Base-by-base conservation (phyloP, 1,140 invertebrate genomes). In the Listronotus oregonensis region DNA sequence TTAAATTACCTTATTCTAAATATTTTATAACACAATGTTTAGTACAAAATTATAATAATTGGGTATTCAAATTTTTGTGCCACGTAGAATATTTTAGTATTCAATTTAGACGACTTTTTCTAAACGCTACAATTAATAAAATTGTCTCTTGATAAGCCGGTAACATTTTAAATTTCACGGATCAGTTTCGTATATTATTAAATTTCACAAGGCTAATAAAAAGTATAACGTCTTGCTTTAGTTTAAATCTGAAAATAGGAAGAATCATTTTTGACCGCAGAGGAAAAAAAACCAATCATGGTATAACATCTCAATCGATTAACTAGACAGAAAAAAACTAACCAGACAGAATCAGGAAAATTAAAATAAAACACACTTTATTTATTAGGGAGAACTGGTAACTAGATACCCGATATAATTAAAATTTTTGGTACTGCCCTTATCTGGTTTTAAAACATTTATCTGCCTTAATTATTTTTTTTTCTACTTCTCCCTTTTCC, bases 281-380 rank as follows among this genome's bases (percentile, higher is more conserved):
- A 18, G 27, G 34, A 50, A 2, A 34, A 55, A 55, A 55, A 55
- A 39, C 12, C 17, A 9, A 55, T 55, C 52, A 55, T 31, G 52
- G 8, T 55, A 21, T 55, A 55, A 55, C 52, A 31, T 55, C 52
- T 55, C 52, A 55, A 55, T 55, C 52, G 27, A 55, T 55, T 55
- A 55, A 39, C 14, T 55, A 55, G 52, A 55, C 31, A 18, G 52
- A 55, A 55, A 55, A 55, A 55, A 55, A 31, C 18, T 37, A 55
- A 55, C 52, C 52, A 55, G 52, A 9, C 27, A 37, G 32, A 55
- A 55, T 55, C 52, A 42, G 52, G 52, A 55, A 55, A 55, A 55
- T 55, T 55, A 42, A 55, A 55, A 42, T 55, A 55, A 39, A 39
- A 55, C 14, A 55, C 15, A 15, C 39, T 55, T 11, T 27, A 27